A percentile compares a stretch with the other conserved stretches of the same genome.
Evolutionary conservation across 2,113 vertebrate genomes (phyloP).

Genomic region (Toxotes chatareus): DNA sequence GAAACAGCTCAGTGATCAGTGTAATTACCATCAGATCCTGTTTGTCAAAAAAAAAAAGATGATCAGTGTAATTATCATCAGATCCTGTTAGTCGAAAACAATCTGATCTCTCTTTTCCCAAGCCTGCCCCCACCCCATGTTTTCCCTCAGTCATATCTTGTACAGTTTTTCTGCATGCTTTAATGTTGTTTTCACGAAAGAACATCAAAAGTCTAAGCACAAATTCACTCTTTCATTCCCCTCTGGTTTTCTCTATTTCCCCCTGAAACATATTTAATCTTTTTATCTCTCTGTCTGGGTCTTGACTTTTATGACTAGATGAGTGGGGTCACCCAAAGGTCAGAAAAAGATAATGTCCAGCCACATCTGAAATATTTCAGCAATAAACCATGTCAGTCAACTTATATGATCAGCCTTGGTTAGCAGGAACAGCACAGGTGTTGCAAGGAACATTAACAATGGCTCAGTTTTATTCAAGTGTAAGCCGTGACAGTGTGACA

Average conservation of each 20-base stretch:
- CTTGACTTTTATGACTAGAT: slow-evolving; percentile 6
- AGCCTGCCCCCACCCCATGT: background rate
- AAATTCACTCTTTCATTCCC: background rate
- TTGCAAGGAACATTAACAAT: background rate
- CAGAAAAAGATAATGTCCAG: background rate
- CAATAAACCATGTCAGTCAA: background rate
- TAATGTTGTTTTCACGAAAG: slow-evolving; percentile 44
- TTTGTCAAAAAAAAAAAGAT: background rate
- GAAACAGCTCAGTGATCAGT: slow-evolving; percentile 40
- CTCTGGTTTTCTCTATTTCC: background rate
- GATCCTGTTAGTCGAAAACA: slow-evolving; percentile 54
- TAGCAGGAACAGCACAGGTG: background rate
- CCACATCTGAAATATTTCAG: background rate
- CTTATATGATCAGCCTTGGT: background rate
- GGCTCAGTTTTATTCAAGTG: background rate
- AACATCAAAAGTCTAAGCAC: slow-evolving; percentile 36
- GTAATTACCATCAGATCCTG: slow-evolving; percentile 65
- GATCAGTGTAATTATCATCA: slow-evolving; percentile 66
- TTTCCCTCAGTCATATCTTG: slow-evolving; percentile 27
- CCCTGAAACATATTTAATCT: slow-evolving; percentile 4
- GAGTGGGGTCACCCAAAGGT: slow-evolving; percentile 9
- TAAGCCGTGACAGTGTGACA: background rate
- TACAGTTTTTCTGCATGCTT: slow-evolving; percentile 20
- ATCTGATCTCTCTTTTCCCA: slow-evolving; percentile 34
- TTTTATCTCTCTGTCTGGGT: slow-evolving; percentile 14